Evolutionary conservation across 1,140 invertebrate genomes (phyloP).

Genomic region (Drosophila tropicalis): DNA sequence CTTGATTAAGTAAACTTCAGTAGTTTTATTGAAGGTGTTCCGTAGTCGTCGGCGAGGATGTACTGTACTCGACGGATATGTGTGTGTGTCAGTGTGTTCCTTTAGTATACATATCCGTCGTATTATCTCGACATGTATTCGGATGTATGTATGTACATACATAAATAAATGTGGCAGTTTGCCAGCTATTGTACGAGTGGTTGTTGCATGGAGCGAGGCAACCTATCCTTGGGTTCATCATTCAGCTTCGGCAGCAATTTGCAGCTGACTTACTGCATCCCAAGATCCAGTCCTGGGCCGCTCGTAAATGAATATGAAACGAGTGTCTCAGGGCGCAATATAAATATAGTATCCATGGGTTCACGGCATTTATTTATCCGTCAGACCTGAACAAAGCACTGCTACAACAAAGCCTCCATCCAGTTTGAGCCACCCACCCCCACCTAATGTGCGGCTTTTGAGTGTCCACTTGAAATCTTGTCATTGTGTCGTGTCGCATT

Average conservation of each 20-base stretch:
- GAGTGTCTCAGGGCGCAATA: slow-evolving; percentile 32
- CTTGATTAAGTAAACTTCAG: too few species aligned
- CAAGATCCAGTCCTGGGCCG: slow-evolving; percentile 9
- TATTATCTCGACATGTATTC: slow-evolving; percentile 7
- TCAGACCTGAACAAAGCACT: slow-evolving; percentile 27
- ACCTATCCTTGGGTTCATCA: slow-evolving; percentile 15
- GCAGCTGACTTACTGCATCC: slow-evolving; percentile 12
- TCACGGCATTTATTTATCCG: slow-evolving; percentile 6
- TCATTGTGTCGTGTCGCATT: slow-evolving; percentile 67
- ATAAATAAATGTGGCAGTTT: slow-evolving; percentile 12
- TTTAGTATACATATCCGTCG: slow-evolving; percentile 7
- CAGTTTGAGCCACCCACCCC: neutral
- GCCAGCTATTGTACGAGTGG: slow-evolving; percentile 17
- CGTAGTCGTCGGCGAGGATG: neutral
- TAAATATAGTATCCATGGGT: neutral
- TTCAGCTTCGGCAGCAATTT: neutral
- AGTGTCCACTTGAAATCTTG: slow-evolving; percentile 64
- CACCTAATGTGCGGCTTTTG: slow-evolving; percentile 17
- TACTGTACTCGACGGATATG: neutral
- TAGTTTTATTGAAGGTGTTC: too few species aligned
- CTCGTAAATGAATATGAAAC: slow-evolving; percentile 61
- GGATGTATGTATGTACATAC: slow-evolving; percentile 10
- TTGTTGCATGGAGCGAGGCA: neutral
- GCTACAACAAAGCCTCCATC: slow-evolving; percentile 35
- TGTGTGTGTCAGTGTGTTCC: slow-evolving; percentile 6